Evolutionary conservation across 2,888 invertebrate genomes (phyloP), one percentile per base, ranked within the genome.

Genomic region (Ernsta delagoae): DNA sequence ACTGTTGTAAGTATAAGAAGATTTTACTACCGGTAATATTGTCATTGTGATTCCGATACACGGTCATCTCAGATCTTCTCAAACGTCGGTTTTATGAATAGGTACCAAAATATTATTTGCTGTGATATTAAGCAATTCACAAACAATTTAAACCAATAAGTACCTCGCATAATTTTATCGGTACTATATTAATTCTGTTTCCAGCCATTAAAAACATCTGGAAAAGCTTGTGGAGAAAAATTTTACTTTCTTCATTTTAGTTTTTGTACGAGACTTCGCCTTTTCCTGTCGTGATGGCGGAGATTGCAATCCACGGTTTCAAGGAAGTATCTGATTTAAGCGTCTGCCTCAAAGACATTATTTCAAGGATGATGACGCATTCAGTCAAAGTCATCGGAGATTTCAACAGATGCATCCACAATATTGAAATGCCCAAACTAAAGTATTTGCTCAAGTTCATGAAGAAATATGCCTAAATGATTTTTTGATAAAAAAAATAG

Each of bases 341-440:
- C 70, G 90, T 92, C 7, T 93, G 93, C 68, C 85, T 93, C 11
- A 93, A 93, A 60, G 93, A 93, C 72, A 93, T 93, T 69, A 92
- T 93, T 59, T 92, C 92, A 0, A 78, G 92, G 50, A 92, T 93
- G 93, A 92, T 92, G 92, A 92, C 92, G 0, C 92, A 92, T 74
- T 92, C 93, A 0, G 92, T 93, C 8, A 92, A 93, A 76, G 92
- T 93, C 61, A 92, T 93, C 11, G 92, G 92, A 0, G 93, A 93
- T 77, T 93, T 92, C 77, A 93, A 93, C 78, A 83, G 91, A 34
- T 93, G 93, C 75, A 93, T 93, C 72, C 93, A 93, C 75, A 92
- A 93, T 72, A 92, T 92, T 6, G 93, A 93, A 73, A 93, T 93
- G 93, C 92, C 92, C 0, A 92, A 92, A 79, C 82, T 93, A 4